Evolutionary conservation across 1,140 invertebrate genomes (phyloP), one percentile per base, ranked within the genome.

Genomic region (Leguminivora glycinivorella): DNA sequence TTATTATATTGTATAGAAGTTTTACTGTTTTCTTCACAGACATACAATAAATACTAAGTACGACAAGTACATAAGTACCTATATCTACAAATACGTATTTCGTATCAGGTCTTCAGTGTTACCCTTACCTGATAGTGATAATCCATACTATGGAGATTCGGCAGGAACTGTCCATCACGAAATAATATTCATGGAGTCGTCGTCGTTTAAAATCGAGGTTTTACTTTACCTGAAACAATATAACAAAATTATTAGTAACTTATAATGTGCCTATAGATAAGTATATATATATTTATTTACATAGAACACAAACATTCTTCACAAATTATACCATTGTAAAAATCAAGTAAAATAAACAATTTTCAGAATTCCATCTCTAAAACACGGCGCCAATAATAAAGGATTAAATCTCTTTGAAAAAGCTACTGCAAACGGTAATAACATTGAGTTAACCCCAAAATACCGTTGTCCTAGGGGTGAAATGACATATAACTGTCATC

Each of bases 401-500:
- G 34, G 14, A 26, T 26, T 29, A 26, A n/a, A 17, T 63, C 7
- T 26, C 58, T 26, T 63, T 25, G 56, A 26, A 26, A 63, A 63
- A n/a, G 25, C 19, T 17, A 34, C 26, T 17, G 4, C 0, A 17
- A 52, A 52, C 31, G 10, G 9, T 19, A 63, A 26, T 60, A 60
- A 24, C 25, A 56, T 56, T 56, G 47, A 0, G 24, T 60, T 71
- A 71, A 71, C 60, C 34, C 66, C 66, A 56, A 68, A 24, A 47
- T 56, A 78, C 75, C 77, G 75, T 78, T 76, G 73, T 67, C 73
- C 40, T 56, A 76, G 79, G 84, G 83, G 77, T 82, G 78, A 76
- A 63, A 70, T 75, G 74, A 74, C 73, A 70, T 74, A 75, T 83
- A 84, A 85, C 83, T 88, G 83, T 83, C 84, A 82, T 77, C 67